A percentile compares a stretch with the other conserved stretches of the same genome.
These are phyloP conservation scores for Lacerta bilineata DNA, from an alignment of 2,797 vertebrate genomes.

Conservation along the genomic window DNA sequence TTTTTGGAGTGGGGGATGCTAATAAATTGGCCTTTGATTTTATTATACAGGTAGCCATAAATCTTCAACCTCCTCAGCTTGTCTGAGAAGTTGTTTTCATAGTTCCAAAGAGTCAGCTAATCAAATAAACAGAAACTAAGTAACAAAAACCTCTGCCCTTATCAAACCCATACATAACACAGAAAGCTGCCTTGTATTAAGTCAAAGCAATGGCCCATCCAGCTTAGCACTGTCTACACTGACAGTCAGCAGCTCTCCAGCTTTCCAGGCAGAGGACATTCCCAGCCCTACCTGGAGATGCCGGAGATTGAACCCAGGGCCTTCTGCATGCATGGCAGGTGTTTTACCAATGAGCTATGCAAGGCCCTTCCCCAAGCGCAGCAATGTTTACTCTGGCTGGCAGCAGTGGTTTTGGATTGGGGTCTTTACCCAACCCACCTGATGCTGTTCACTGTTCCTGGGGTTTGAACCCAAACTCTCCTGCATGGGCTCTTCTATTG, in stretches of 20 bases:
- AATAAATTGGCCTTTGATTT: too few species aligned
- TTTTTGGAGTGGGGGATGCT: too few species aligned
- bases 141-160: not conserved
- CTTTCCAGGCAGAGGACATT: too few species aligned
- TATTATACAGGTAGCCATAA: not conserved
- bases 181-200: not conserved
- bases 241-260: not conserved
- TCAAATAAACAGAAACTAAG: not conserved
- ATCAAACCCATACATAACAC: not conserved
- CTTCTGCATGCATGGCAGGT: too few species aligned
- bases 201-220: not conserved
- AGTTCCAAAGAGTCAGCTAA: not conserved
- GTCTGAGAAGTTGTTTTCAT: not conserved
- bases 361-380: not conserved
- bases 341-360: too few species aligned
- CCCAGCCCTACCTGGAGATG: too few species aligned
- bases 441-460: not conserved
- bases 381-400: not conserved
- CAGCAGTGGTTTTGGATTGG: not conserved
- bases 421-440: too few species aligned
- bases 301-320: too few species aligned
- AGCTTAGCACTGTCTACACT: not conserved
- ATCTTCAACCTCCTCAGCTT: not conserved
- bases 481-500: not conserved
- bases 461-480: too few species aligned